Conservation (phyloP, 2,888 invertebrate genomes). For the Hirtodrosophila trivittata region DNA sequence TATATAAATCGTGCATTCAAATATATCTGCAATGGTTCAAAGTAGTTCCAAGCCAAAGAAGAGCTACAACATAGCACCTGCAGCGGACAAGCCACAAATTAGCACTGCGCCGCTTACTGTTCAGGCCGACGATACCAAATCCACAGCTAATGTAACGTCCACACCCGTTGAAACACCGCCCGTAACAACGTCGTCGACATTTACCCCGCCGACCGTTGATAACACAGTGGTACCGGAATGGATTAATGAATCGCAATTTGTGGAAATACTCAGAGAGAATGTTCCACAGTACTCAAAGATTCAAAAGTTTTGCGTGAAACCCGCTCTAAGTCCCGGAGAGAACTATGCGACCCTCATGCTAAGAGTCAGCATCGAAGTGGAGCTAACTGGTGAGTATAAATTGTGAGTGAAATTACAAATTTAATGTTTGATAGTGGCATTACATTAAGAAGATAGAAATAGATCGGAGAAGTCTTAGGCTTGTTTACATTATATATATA, state of each 20-base stretch:
- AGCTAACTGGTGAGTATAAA: conserved; percentile 45
- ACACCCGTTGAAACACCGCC: background rate
- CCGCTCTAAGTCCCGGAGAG: conserved; percentile 68
- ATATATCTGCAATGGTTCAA: conserved; percentile 25
- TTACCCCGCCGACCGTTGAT: background rate
- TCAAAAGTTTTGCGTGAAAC: conserved; percentile 45
- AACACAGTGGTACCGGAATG: conserved; percentile 54
- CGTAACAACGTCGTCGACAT: background rate
- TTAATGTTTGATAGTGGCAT: too few relatives aligned
- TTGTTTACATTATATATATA: too few relatives aligned
- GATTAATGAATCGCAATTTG: conserved; percentile 66
- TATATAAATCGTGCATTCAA: conserved; percentile 2
- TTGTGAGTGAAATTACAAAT: conserved; percentile 9
- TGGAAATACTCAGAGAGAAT: conserved; percentile 48
- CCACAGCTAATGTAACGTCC: conserved; percentile 3
- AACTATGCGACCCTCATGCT: conserved; percentile 75
- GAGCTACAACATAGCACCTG: conserved; percentile 51
- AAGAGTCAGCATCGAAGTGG: conserved; percentile 55
- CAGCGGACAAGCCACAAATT: background rate
- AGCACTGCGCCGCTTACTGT: background rate
- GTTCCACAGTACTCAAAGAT: conserved; percentile 56
- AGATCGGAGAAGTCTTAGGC: too few relatives aligned
- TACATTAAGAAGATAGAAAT: too few relatives aligned
- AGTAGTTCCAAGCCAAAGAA: conserved; percentile 25
- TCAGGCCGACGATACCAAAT: conserved; percentile 5